Evolutionary conservation across 2,888 invertebrate genomes (phyloP), one percentile per base, ranked within the genome.

Genomic region (Cerceris ruficornis): DNA sequence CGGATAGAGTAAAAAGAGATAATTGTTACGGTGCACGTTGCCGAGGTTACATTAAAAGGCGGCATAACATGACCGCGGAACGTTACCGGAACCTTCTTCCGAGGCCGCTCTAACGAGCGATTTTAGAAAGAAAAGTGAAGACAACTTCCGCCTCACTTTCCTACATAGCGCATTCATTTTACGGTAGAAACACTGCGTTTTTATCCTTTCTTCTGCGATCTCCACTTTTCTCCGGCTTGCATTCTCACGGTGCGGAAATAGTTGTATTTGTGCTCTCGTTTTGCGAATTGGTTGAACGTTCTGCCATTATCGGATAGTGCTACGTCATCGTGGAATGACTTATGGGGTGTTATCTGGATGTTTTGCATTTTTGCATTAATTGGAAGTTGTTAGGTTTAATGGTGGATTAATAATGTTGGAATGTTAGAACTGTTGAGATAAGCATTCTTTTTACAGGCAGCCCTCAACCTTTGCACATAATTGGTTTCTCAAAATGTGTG

Each of bases 131-230:
- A 70, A 66, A 80, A 41, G 58, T 54, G 50, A 14, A 52, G 7
- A 11, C 59, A 80, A 60, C 71, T 88, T 88, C 83, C 86, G 87
- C 80, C 62, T 86, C 73, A 74, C 76, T 81, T 88, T 81, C 77
- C 74, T 83, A 78, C 82, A 69, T 75, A 78, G 84, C 80, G 71
- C 80, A 79, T 80, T 74, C 83, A 86, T 82, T 76, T 71, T 55
- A 61, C 28, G 28, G 58, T 50, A 13, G 49, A 59, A n/a, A n/a
- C 8, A 42, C 39, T 14, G 1, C 43, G 42, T 52, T 73, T 49
- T 69, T 52, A 9, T 55, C 52, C 9, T 28, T 46, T 55, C n/a
- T 2, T 42, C 14, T 58, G 50, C 17, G 6, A 58, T 49, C 6
- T 8, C 41, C 60, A 66, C 28, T 28, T 65, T 72, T 58, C 42